Base-by-base conservation (phyloP, 1,140 invertebrate genomes). In the Heliothis subflexa region DNA sequence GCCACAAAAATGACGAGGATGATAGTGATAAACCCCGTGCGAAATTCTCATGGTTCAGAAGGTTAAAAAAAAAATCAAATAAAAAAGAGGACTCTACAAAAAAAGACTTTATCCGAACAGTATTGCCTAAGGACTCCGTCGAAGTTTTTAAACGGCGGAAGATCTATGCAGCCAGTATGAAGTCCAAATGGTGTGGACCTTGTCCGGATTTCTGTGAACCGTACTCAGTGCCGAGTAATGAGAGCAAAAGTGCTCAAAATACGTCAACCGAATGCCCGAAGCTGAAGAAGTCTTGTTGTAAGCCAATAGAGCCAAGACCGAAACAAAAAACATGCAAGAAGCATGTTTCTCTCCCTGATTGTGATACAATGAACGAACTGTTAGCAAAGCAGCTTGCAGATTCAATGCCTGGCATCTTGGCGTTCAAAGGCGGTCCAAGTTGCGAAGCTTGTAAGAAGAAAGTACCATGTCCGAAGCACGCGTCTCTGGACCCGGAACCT, bases 51-150 rank as follows among this genome's bases (percentile, higher is more conserved):
- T 70, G 66, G 68, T 82, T 86, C 11, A 82, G 55, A 52, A 33
- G 7, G 3, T 33, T 33, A 7, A 5, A 5, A 33, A 33, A 33
- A 33, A 33, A 33, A 33, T 33, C 33, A 5, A 82, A n/a, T 80
- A 81, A 72, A 25, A 9, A 64, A 49, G 2, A 52, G 72, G 13
- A 18, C 12, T 40, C 16, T 9, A 2, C 0, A n/a, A 13, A 2
- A 62, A 62, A 14, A 5, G 54, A 85, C 3, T 21, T 54, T 1
- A 75, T 52, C 52, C 85, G 82, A 78, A 83, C 89, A 50, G 49
- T 85, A 0, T 54, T 81, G 0, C 89, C 89, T n/a, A 93, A 93
- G 78, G 90, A 93, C 81, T 93, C 91, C 0, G 54, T 91, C 4
- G 89, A 91, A 82, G 91, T 93, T n/a, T 87, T 80, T 49, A 92